Percentiles rank a stretch among this genome's conserved stretches.
Conservation (phyloP, 2,113 vertebrate species). For the Bombycilla garrulus region DNA sequence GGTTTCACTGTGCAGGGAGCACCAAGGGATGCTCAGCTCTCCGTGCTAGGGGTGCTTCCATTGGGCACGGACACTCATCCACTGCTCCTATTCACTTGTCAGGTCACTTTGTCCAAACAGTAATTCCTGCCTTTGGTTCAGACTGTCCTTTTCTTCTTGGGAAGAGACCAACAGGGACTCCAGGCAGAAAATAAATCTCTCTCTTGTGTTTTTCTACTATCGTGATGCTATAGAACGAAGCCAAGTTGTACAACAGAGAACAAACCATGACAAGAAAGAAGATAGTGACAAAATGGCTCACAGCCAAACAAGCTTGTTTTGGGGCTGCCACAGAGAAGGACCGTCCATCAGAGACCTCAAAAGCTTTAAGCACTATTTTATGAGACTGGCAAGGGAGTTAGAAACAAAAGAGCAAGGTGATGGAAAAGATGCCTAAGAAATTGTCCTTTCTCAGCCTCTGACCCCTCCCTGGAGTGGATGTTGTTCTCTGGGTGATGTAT, state of each 20-base stretch:
- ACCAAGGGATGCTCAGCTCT: background rate
- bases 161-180: background rate
- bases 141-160: conserved; percentile 18
- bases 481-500: background rate
- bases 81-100: background rate
- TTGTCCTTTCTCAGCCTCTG: background rate
- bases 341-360: background rate
- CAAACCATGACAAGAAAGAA: background rate
- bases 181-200: conserved; percentile 30
- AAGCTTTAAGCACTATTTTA: background rate
- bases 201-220: background rate
- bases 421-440: background rate
- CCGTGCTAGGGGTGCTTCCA: background rate
- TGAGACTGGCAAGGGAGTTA: background rate
- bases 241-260: background rate
- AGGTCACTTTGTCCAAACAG: background rate
- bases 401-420: background rate
- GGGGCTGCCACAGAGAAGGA: background rate
- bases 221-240: background rate
- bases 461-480: background rate
- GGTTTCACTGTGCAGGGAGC: background rate
- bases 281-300: background rate
- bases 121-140: conserved; percentile 41
- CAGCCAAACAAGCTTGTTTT: background rate
- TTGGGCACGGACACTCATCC: accelerated